Evolutionary conservation across 2,888 invertebrate genomes (phyloP).

Genomic region (Drosophila meridiana): DNA sequence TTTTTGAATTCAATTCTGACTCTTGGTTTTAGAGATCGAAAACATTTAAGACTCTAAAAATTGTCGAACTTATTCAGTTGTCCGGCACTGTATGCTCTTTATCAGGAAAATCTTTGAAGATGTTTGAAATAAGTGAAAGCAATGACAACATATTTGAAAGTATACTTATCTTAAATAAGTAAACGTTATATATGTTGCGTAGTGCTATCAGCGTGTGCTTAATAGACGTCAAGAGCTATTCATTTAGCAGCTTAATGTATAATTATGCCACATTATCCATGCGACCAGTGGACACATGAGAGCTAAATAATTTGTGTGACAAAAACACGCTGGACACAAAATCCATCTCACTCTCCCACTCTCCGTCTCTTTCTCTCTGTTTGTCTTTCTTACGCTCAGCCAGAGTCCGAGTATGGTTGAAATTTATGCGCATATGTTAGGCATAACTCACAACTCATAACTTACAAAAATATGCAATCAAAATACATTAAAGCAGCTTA

Average conservation of each 20-base stretch:
- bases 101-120: too few relatives aligned
- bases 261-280: slow-evolving; percentile 43
- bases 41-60: too few relatives aligned
- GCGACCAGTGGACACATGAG: slow-evolving; percentile 7
- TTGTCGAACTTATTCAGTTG: too few relatives aligned
- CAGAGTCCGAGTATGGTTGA: neutral
- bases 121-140: neutral
- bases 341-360: neutral
- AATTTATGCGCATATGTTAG: slow-evolving; percentile 56
- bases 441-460: slow-evolving; percentile 46
- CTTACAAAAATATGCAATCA: slow-evolving; percentile 59
- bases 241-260: slow-evolving; percentile 25
- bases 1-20: too few relatives aligned
- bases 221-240: slow-evolving; percentile 26
- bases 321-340: slow-evolving; percentile 23
- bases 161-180: neutral
- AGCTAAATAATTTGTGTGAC: slow-evolving; percentile 38
- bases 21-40: too few relatives aligned
- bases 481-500: slow-evolving; percentile 58
- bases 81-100: too few relatives aligned
- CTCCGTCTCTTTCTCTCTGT: neutral
- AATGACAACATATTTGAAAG: neutral
- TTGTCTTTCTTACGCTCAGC: neutral
- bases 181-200: neutral
- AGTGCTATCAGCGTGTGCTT: slow-evolving; percentile 2